Evolutionary conservation across 2,888 invertebrate genomes (phyloP), one percentile per base, ranked within the genome.

Genomic region (Xestia xanthographa): DNA sequence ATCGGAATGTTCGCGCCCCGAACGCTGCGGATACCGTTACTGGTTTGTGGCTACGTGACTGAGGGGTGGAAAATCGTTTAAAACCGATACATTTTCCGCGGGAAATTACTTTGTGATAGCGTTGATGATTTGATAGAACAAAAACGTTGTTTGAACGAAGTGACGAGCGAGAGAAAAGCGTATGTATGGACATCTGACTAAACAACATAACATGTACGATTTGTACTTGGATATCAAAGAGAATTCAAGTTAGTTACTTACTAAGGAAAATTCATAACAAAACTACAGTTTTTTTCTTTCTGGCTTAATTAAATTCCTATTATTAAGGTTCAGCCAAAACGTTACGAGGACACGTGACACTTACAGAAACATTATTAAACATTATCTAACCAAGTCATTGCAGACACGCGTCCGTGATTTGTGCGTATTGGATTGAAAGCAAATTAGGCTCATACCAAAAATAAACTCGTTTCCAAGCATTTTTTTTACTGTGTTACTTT

Each of bases 31-130:
- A 65, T 77, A 65, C 82, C 53, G 41, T 60, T n/a, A 68, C 80
- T 53, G 58, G 78, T 82, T 77, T 72, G 80, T 60, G 73, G 72
- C 65, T 80, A 60, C 65, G 73, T 79, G 65, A 66, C 58, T 38
- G 50, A 26, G 2, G 63, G 65, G 26, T 60, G 43, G 56, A n/a
- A 72, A 38, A 80, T 38, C 73, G 80, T 72, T 72, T 60, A 65
- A 77, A 65, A 71, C 22, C 26, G 48, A 45, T 58, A 53, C 43
- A 41, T 53, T 68, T 71, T 29, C 45, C 8, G 43, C 0, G 26
- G 48, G 26, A 41, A 22, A 79, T 26, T 50, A 43, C 79, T 60
- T 58, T 65, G 41, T 14, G 63, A 45, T 45, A 4, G 5, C n/a
- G 29, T 63, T 41, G 14, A 38, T 12, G 53, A 38, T 62, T 67